Base-by-base conservation (phyloP, 1,140 invertebrate species). In the Diplogasteroides magnus region DNA sequence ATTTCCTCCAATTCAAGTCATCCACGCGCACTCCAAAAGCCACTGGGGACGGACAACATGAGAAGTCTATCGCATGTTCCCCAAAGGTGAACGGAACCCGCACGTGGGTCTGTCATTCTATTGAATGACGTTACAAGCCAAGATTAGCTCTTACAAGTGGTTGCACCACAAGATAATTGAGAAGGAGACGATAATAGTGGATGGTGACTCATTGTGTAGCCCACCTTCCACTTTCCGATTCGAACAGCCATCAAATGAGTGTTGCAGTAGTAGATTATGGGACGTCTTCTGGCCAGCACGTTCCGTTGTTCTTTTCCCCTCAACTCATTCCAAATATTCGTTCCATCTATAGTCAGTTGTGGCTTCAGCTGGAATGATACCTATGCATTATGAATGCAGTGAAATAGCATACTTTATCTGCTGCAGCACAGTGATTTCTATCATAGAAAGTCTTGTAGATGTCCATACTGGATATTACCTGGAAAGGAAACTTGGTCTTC, bases 191-290 rank as follows among this genome's bases (percentile, higher is more conserved):
- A n/a, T n/a, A n/a, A n/a, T n/a, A n/a, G n/a, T n/a, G 37, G 19
- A 19, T 19, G 28, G 13, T 23, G 29, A 28, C 29, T 26, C 13
- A 26, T n/a, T 13, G 25, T 63, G 19, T 31, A 15, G 2, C 2
- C 25, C 27, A 82, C 69, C 67, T 81, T 81, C 63, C 74, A 81
- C 29, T 83, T 65, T 62, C 79, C 77, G 67, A 66, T 78, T 32
- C 79, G 73, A 29, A 81, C 69, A n/a, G 78, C 79, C 79, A 81
- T 81, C 23, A 81, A 58, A 60, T 82, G 67, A 11, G 70, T 64
- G 67, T 81, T 81, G 69, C 79, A 81, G 63, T 81, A 81, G 70
- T 83, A 81, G 64, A 79, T 83, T 55, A 81, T 78, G 14, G 79
- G 79, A 14, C 79, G 37, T 48, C 6, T 48, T 48, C 19, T 11